Evolutionary conservation across 2,113 vertebrate species (phyloP), one percentile per base, ranked within the genome.

Genomic region (Mastomys coucha): DNA sequence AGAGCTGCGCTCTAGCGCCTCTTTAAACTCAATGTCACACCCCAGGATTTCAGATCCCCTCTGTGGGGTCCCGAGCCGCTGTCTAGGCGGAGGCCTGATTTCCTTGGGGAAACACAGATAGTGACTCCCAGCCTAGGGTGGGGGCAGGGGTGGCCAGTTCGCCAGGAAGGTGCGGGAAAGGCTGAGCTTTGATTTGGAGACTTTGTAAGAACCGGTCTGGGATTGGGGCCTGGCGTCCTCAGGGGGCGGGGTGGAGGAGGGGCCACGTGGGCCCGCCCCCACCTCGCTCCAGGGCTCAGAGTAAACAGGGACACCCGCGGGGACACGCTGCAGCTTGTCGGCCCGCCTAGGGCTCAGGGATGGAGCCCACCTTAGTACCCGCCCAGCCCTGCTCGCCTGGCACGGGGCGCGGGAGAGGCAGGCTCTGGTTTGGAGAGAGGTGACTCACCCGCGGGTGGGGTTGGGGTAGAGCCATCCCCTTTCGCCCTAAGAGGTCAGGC

Each of bases 381-480:
- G 92, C 95, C 96, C 93, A 77, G 36, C 95, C 95, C 90, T 58
- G 72, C 77, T 51, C 19, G 39, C 90, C 81, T 92, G 97, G 98
- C 95, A 91, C 77, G 1, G 85, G 69, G 93, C 87, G 84, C 94
- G 20, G 97, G 96, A 89, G 93, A 93, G 97, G 91, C 94, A 33
- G 92, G 89, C 88, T 36, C 93, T 69, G 75, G 51, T 95, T 93
- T 80, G 73, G 89, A 96, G 95, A 92, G 97, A 86, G 92, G 93
- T 97, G 97, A 97, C 95, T 98, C 97, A 97, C 77, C 91, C 65
- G 90, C 88, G 97, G 97, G 97, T 95, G 97, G 97, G 93, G 96
- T 67, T 63, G 91, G 78, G 93, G n/a, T 76, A 93, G 51, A 75
- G 94, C 96, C 93, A 73, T 76, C 96, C 73, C 88, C 2, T 69